Conservation (phyloP, 2,888 invertebrate species). For the Acrobasis consociella region DNA sequence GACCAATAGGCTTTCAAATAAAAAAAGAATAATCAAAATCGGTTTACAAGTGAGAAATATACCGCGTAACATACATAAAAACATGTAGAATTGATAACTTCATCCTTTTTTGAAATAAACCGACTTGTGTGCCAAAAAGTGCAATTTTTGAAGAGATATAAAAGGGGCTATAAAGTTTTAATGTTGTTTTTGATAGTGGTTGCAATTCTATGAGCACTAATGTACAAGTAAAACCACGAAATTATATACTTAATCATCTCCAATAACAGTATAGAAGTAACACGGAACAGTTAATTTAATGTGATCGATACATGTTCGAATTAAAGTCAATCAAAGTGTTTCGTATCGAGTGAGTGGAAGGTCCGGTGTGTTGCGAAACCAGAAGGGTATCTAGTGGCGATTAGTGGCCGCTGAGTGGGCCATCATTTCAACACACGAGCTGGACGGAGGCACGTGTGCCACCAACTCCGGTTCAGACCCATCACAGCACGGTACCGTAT, state of each 20-base stretch:
- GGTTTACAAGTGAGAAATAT: too few species aligned
- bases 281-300: slow-evolving; percentile 34
- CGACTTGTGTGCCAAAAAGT: too few species aligned
- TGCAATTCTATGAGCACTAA: background rate
- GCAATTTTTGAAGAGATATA: too few species aligned
- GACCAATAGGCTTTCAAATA: too few species aligned
- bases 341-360: slow-evolving; percentile 74
- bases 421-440: slow-evolving; percentile 73
- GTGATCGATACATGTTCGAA: slow-evolving; percentile 56
- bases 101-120: too few species aligned
- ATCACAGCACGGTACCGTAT: too few species aligned
- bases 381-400: slow-evolving; percentile 70
- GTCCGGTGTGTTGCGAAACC: slow-evolving; percentile 70
- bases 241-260: background rate
- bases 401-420: slow-evolving; percentile 70
- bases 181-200: background rate
- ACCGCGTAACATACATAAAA: too few species aligned
- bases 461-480: slow-evolving; percentile 61
- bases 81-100: too few species aligned
- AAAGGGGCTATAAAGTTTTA: background rate
- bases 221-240: background rate
- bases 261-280: background rate
- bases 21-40: too few species aligned
- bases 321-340: slow-evolving; percentile 61
- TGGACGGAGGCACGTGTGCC: slow-evolving; percentile 54